phyloP scores from a whole-genome alignment of 2,797 vertebrate genomes.

The Limosa lapponica region DNA sequence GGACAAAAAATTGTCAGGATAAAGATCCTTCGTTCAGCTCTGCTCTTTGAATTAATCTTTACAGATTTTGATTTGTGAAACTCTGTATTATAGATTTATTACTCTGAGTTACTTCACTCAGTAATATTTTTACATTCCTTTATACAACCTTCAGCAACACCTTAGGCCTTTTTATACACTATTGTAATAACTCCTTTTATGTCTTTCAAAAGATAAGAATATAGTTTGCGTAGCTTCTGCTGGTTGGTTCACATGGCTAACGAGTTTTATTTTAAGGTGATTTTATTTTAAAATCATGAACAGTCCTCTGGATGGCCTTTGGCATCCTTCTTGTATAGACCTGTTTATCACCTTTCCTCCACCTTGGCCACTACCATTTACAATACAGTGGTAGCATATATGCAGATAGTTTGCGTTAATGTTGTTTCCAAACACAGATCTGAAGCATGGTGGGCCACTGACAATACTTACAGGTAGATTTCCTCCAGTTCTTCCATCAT shows the following conservation, averaged over 20 bases:
- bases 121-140: not conserved
- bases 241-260: not conserved
- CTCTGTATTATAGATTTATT: no score
- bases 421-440: not conserved
- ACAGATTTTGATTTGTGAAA: not conserved
- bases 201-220: not conserved
- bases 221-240: not conserved
- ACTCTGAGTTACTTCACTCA: not conserved
- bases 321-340: not conserved
- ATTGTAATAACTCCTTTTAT: not conserved
- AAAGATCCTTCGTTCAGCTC: not conserved
- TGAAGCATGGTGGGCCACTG: not conserved
- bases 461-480: not conserved
- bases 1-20: not conserved
- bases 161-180: not conserved
- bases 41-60: not conserved
- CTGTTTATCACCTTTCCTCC: not conserved
- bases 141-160: not conserved
- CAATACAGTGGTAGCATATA: not conserved
- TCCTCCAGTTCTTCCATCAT: not conserved
- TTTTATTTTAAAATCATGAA: not conserved
- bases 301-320: not conserved
- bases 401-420: not conserved
- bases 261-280: not conserved
- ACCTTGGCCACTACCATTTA: not conserved